Evolutionary conservation across 2,797 vertebrate genomes (phyloP), one percentile per base, ranked within the genome.

Genomic region (Dicrostonyx torquatus): DNA sequence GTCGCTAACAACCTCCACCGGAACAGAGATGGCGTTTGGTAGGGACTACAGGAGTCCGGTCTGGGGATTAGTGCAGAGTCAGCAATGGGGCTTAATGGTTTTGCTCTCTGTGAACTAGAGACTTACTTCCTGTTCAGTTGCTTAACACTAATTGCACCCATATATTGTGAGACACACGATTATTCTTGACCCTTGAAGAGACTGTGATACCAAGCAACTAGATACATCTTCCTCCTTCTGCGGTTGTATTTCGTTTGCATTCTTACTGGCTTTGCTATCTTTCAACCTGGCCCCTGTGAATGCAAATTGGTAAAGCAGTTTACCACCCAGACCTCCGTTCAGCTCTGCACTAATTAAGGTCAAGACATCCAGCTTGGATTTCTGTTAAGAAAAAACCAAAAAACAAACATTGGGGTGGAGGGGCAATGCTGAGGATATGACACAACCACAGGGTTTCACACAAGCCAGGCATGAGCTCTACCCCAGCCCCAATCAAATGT

Each of bases 201-300:
- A 58, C 0, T 66, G 37, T 86, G 64, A 86, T 64, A 8, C 24
- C 34, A 78, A 72, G 31, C 13, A 58, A 24, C 40, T 22, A 64
- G n/a, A 62, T 45, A 37, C 78, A 45, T 64, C 62, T 70, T 90
- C 87, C 73, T 91, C n/a, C 53, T 92, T 94, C 62, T 62, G 55
- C 37, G 37, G 34, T 53, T 95, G 95, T 85, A 77, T 92, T 92
- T 96, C 60, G 86, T 37, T 88, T 90, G n/a, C 48, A 37, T 78
- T 86, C 53, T 92, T 88, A 29, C 64, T 80, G n/a, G 50, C 64
- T 86, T 93, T 22, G 0, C 24, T 64, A 75, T 88, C 86, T 90
- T 90, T 83, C 31, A 75, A 15, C 78, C 82, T 95, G 78, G 58
- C 18, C 58, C 64, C 91, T 90, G 53, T 73, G 75, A 92, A 18